phyloP scores from a whole-genome alignment of 2,113 vertebrate species.

The Megaceryle maxima region DNA sequence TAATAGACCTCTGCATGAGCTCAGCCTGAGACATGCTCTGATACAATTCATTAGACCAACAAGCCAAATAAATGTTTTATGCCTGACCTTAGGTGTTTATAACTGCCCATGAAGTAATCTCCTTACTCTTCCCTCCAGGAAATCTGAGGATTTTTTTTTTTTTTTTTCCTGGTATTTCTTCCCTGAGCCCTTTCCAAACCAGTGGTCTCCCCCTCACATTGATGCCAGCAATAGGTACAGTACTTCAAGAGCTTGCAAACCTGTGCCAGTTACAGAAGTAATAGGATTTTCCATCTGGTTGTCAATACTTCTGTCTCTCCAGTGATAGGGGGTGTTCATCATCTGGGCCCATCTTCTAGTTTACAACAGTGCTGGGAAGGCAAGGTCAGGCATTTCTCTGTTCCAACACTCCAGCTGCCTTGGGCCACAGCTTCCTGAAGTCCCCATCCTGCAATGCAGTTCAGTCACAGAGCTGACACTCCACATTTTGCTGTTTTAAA shows the following conservation, averaged over 20 bases:
- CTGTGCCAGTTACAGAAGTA: neutral
- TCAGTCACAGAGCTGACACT: neutral
- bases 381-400: neutral
- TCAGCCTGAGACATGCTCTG: neutral
- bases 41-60: neutral
- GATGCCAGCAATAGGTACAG: neutral
- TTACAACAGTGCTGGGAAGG: no score
- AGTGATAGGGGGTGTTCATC: no score
- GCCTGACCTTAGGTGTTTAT: neutral
- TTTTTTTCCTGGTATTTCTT: neutral
- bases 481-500: neutral
- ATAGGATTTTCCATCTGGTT: neutral
- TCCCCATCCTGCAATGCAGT: neutral
- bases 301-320: neutral
- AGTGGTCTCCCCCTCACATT: neutral
- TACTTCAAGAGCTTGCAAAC: neutral
- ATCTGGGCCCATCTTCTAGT: no score
- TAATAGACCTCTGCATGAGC: fast-evolving
- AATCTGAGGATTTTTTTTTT: neutral
- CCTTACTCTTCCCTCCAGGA: neutral
- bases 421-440: neutral
- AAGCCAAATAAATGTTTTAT: neutral
- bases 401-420: neutral
- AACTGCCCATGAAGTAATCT: neutral
- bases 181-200: neutral